Evolutionary conservation across 2,113 vertebrate genomes (phyloP).

Genomic region (Nothoprocta perdicaria): DNA sequence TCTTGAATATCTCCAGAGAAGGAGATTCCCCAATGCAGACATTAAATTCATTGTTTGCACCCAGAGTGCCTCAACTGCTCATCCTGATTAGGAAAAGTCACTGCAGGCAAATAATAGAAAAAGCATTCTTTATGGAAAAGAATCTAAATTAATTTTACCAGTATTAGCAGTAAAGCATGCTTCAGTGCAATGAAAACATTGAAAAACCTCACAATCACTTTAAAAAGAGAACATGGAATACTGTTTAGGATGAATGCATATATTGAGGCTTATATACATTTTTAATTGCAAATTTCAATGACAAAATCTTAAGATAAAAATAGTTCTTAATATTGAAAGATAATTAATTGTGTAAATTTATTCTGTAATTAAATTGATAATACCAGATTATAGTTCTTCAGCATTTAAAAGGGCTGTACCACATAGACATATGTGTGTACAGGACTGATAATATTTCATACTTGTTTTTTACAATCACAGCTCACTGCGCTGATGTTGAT

Average conservation of each 20-base stretch:
- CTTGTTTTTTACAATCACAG: neutral
- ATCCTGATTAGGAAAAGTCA: neutral
- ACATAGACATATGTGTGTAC: neutral
- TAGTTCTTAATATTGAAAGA: neutral
- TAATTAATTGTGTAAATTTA: conserved; percentile 42
- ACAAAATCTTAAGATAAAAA: conserved; percentile 23
- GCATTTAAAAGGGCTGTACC: conserved; percentile 18
- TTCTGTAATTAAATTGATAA: conserved; percentile 52
- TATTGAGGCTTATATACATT: neutral
- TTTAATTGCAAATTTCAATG: neutral
- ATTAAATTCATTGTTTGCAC: neutral
- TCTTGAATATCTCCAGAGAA: too few species aligned
- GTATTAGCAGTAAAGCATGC: neutral
- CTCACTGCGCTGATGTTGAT: neutral
- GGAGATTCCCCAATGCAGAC: neutral
- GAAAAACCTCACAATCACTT: neutral
- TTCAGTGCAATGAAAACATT: neutral
- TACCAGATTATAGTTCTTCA: conserved; percentile 41
- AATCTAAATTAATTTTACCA: neutral
- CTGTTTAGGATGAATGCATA: neutral
- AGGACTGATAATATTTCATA: neutral
- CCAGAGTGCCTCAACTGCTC: neutral
- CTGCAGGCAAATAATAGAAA: neutral
- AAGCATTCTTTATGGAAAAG: neutral
- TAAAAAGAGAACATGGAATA: neutral